Evolutionary conservation across 2,888 invertebrate genomes (phyloP).

Genomic region (Dryococelus australis): DNA sequence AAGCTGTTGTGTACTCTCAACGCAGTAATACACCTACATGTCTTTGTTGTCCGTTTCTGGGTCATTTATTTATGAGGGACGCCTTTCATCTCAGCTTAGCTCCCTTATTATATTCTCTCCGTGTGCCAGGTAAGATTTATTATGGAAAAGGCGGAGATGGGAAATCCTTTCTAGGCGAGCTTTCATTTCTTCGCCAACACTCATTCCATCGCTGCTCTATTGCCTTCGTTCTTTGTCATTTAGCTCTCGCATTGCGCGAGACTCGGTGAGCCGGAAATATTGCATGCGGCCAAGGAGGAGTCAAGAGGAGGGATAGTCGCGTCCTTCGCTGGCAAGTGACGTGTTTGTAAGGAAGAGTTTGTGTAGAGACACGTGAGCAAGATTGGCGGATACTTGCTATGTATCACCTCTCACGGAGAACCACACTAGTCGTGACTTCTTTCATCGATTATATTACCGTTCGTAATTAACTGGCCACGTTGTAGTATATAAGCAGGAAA

Average conservation of each 20-base stretch:
- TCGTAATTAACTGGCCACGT: too few relatives aligned
- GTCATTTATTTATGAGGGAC: too few relatives aligned
- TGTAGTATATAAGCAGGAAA: too few relatives aligned
- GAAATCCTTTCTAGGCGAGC: not conserved
- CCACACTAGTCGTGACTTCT: not conserved
- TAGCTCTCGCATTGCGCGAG: not conserved
- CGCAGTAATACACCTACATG: too few relatives aligned
- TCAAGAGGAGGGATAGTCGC: not conserved
- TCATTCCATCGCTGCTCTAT: not conserved
- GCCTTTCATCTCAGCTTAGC: not conserved
- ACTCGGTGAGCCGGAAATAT: not conserved
- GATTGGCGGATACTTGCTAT: too few relatives aligned
- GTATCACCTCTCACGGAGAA: not conserved
- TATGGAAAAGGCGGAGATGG: not conserved
- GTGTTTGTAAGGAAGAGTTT: not conserved
- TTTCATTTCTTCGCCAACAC: slow-evolving; percentile 1
- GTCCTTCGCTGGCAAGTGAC: not conserved
- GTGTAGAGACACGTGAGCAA: not conserved
- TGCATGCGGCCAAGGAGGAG: not conserved
- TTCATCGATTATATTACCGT: too few relatives aligned
- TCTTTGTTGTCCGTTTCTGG: too few relatives aligned
- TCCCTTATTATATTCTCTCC: not conserved
- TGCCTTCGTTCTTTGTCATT: not conserved
- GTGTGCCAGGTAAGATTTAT: not conserved
- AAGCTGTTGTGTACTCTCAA: too few relatives aligned